A percentile compares a stretch with the other conserved stretches of the same genome.
Conservation (phyloP, 2,113 vertebrate genomes). For the Neolamprologus caudopunctatus region DNA sequence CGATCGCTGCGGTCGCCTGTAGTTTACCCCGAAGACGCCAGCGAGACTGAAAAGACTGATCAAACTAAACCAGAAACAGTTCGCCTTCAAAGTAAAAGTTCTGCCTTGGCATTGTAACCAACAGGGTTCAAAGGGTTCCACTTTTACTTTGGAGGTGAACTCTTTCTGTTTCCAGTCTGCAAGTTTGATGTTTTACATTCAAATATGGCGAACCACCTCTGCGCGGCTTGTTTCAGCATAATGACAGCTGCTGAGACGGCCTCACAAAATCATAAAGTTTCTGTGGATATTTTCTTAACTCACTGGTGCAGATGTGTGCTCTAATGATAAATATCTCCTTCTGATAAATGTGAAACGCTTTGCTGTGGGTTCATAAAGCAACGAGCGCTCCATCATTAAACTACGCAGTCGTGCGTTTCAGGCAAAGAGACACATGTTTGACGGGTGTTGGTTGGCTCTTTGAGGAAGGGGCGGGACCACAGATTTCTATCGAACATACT, state of each 20-base stretch:
- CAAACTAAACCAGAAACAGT: fast-evolving
- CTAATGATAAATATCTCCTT: not conserved
- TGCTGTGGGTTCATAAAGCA: not conserved
- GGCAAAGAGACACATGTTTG: fast-evolving
- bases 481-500: fast-evolving
- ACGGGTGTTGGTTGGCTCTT: not conserved
- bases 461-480: not conserved
- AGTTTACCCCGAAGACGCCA: not conserved
- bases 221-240: fast-evolving
- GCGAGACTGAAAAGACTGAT: fast-evolving
- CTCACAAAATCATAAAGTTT: fast-evolving
- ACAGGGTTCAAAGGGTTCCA: fast-evolving
- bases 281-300: not conserved
- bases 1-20: too few species aligned
- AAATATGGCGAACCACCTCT: not conserved
- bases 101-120: not conserved
- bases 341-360: not conserved
- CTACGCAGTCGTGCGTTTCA: not conserved
- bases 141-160: not conserved
- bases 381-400: fast-evolving
- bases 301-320: not conserved
- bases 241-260: not conserved
- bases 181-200: fast-evolving
- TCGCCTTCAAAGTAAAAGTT: not conserved
- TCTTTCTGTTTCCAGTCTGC: not conserved